Evolutionary conservation across 2,888 invertebrate species (phyloP), one percentile per base, ranked within the genome.

Genomic region (Rhogogaster chlorosoma): DNA sequence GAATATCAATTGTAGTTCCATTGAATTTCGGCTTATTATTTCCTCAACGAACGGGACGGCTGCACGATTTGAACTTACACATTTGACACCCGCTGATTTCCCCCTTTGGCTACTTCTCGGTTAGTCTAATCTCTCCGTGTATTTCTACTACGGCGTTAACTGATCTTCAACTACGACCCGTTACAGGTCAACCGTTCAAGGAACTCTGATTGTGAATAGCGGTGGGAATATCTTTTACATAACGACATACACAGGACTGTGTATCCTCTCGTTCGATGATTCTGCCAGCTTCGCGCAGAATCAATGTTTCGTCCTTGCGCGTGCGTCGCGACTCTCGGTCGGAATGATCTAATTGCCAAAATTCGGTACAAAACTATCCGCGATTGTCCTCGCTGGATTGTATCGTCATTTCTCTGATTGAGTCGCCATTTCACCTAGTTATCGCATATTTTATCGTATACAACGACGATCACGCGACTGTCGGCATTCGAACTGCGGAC

Each of bases 1-100:
- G 45, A 91, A 87, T 36, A 91, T 86, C 84, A 91, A 89, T 89
- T 89, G 89, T 88, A 91, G 89, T 91, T 91, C 91, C 91, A 91
- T 91, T 88, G 90, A 86, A 87, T 88, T 87, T 61, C 15, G 38
- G 38, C 42, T 61, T 22, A 26, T 12, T 61, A 38, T 80, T 38
- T 87, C 85, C 86, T 86, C 86, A 67, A 29, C 70, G 42, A 71
- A 67, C 73, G 42, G 61, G 86, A 53, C 57, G 45, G 86, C 85
- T 86, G 86, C 86, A 85, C 22, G 84, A 86, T 64, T 84, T 86
- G 4, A 80, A 80, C 61, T 80, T 80, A 61, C 61, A 80, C 80
- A 80, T 80, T 61, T 57, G 80, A 77, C 77, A 77, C 53, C 9
- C 42, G 0, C 9, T 71, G 6, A 29, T 32, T 77, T 53, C 6